Conservation (phyloP, 2,888 invertebrate species). For the Xanthorhoe designata region DNA sequence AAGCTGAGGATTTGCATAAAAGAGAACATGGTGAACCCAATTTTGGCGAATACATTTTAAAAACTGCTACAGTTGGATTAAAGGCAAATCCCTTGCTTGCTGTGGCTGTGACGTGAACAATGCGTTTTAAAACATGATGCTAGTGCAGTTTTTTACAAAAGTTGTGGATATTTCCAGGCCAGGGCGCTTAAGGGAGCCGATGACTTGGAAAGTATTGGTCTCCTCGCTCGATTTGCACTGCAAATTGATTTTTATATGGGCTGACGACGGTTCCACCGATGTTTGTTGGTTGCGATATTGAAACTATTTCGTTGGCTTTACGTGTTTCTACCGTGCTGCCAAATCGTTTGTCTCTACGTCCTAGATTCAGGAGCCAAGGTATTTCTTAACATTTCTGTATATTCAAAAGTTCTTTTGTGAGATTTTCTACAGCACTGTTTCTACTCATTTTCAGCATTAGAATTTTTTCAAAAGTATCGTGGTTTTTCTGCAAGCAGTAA, state of each 20-base stretch:
- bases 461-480: slow-evolving; percentile 16
- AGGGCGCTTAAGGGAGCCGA: slow-evolving; percentile 70
- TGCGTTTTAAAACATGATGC: slow-evolving; percentile 55
- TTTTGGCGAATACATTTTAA: slow-evolving; percentile 16
- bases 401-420: background rate
- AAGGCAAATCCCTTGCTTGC: slow-evolving; percentile 43
- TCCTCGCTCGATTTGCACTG: slow-evolving; percentile 81
- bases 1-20: background rate
- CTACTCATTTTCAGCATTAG: background rate
- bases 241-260: slow-evolving; percentile 81
- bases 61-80: slow-evolving; percentile 44
- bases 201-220: slow-evolving; percentile 82
- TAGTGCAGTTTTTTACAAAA: slow-evolving; percentile 59
- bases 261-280: slow-evolving; percentile 49
- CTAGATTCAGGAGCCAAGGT: slow-evolving; percentile 6
- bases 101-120: slow-evolving; percentile 44
- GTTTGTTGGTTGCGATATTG: slow-evolving; percentile 47
- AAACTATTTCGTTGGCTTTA: slow-evolving; percentile 22
- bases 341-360: slow-evolving; percentile 13
- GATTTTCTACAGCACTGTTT: background rate
- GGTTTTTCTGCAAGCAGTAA: slow-evolving; percentile 18
- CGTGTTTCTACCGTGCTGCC: slow-evolving; percentile 5
- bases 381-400: background rate
- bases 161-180: slow-evolving; percentile 76
- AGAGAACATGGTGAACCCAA: slow-evolving; percentile 14